phyloP scores from a whole-genome alignment of 2,888 invertebrate genomes.

The Flabesymbios commensalis region DNA sequence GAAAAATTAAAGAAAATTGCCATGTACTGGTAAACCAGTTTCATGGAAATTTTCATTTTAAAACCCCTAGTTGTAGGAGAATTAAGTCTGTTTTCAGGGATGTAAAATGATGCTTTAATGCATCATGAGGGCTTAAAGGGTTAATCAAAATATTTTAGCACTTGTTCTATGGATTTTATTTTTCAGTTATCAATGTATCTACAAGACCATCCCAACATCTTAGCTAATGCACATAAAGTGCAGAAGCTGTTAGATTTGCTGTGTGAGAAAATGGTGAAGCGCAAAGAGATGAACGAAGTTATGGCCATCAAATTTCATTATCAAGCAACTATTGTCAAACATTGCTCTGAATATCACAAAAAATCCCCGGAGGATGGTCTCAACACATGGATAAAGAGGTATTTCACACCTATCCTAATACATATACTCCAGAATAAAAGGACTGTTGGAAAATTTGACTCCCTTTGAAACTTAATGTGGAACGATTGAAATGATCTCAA shows the following conservation, averaged over 20 bases:
- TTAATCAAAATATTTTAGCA: not conserved
- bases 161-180: not conserved
- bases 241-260: conserved; percentile 80
- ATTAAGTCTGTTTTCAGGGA: no score
- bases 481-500: no score
- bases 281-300: conserved; percentile 73
- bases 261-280: conserved; percentile 83
- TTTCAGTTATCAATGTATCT: conserved; percentile 64
- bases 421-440: not conserved
- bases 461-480: no score
- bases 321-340: conserved; percentile 43
- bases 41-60: no score
- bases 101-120: no score
- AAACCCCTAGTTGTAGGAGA: no score
- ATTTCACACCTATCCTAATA: not conserved
- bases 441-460: not conserved
- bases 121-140: no score
- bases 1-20: no score
- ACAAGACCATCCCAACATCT: conserved; percentile 73
- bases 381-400: conserved; percentile 48
- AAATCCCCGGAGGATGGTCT: conserved; percentile 37
- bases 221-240: conserved; percentile 76
- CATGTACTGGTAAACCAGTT: no score
- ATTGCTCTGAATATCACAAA: conserved; percentile 29
- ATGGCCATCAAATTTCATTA: conserved; percentile 58